Base-by-base conservation (phyloP, 2,888 invertebrate species). In the Pristionchus mayeri region DNA sequence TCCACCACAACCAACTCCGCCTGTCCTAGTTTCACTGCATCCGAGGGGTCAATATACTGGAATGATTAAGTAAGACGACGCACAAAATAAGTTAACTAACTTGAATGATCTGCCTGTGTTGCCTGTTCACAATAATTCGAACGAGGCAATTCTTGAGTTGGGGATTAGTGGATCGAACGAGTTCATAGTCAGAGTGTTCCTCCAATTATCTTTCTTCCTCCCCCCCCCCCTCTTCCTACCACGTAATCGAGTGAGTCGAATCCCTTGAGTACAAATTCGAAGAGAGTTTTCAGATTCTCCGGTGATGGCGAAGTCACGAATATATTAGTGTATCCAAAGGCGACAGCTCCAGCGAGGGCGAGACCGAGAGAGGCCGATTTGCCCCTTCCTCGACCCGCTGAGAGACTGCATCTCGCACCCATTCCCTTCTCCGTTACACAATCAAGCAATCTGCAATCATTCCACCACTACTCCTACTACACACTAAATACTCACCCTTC, bases 271-370 rank as follows among this genome's bases (percentile, higher is more conserved):
- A 98, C 95, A 93, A 99, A 99, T 93, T 98, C 97, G 93, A 99
- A 99, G 16, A 99, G 94, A 0, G 99, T 99, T 86, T 96, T 97
- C 93, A 99, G 95, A 94, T 99, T 99, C 94, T 99, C 99, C 0
- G 99, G 98, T 93, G 97, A 96, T 0, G 99, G 99, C 84, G 98
- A 97, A 0, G 99, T 98, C 54, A 99, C 97, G 94, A 97, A 98
- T 87, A 98, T 96, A 93, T 97, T 98, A 57, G 97, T 96, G 93
- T 96, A 96, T 44, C 96, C 94, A 91, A 94, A 94, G 18, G 94
- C 94, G 27, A 95, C 93, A 37, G 95, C 94, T 37, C 94, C 94
- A 54, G 94, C 96, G 24, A 99, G 95, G 0, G 98, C 95, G 30
- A 99, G 94, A 0, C 92, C 98, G 67, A 99, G 94, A 4, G 98